Base-by-base conservation (phyloP, 2,888 invertebrate genomes). In the Volucella inflata region DNA sequence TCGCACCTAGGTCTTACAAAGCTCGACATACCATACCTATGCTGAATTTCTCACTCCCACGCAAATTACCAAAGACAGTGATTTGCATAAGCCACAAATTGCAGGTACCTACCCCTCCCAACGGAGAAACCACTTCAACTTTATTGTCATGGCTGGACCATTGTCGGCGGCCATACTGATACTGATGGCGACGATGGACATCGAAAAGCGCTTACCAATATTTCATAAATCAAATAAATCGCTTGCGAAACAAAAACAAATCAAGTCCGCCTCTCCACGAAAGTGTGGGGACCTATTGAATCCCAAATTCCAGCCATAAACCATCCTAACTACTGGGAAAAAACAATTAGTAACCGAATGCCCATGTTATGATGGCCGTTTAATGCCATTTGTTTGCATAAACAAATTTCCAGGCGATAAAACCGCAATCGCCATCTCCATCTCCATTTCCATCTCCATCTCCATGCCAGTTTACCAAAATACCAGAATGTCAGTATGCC, bases 311-410 rank as follows among this genome's bases (percentile, higher is more conserved):
- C 30, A 60, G 67, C 62, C 80, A 51, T 80, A 67, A 85, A 80
- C 76, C 76, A 65, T 57, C 46, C 55, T 80, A 75, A 80, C 67
- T 85, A 71, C 80, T 80, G 65, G 40, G 67, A 71, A 85, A 81
- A 81, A 71, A 62, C 77, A 85, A 81, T 85, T 72, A 81, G 67
- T 71, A 77, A 81, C 51, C 80, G 40, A 81, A 85, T 80, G 84
- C 55, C 62, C 84, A 79, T 84, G 83, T 84, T 78, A 59, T 84
- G 74, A 64, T 64, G 59, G 46, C 68, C 64, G 72, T 80, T 85
- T 80, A 80, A 85, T 85, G 85, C 72, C 68, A 81, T 81, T 30
- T 81, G 81, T 85, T 81, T 77, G 85, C 85, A 81, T 85, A 85
- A 85, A 85, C 80, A 85, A 71, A 77, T 81, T 64, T 67, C 64